These are phyloP conservation scores for Syngnathoides biaculeatus DNA, from an alignment of 2,113 vertebrate genomes.

Conservation along the genomic window DNA sequence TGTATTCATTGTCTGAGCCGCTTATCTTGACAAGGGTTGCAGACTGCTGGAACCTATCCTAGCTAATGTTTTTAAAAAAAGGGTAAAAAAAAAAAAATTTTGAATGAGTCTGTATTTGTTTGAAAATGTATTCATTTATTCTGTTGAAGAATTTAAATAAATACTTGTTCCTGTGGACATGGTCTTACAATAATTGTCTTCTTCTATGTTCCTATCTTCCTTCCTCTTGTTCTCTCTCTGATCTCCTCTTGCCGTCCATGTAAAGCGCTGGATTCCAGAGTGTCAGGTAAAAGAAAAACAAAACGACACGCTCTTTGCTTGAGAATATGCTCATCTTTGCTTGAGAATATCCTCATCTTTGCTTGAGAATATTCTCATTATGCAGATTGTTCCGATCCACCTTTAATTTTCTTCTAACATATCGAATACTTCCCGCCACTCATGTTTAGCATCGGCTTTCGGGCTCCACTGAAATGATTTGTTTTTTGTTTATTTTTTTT, in stretches of 20 bases:
- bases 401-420: slow-evolving; percentile 22
- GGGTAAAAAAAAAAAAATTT: too few species aligned
- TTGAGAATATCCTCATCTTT: slow-evolving; percentile 11
- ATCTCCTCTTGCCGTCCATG: slow-evolving; percentile 51
- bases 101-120: background rate
- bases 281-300: slow-evolving; percentile 65
- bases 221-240: slow-evolving; percentile 49
- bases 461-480: slow-evolving; percentile 25
- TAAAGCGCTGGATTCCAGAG: slow-evolving; percentile 73
- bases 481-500: slow-evolving; percentile 16
- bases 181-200: slow-evolving; percentile 21
- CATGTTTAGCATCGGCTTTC: slow-evolving; percentile 37
- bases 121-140: too few species aligned
- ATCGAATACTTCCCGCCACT: slow-evolving; percentile 37
- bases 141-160: background rate
- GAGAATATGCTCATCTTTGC: too few species aligned
- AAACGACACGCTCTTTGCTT: slow-evolving; percentile 23
- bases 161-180: background rate
- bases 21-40: too few species aligned
- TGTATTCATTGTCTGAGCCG: too few species aligned
- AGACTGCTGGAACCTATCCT: too few species aligned
- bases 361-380: slow-evolving; percentile 29
- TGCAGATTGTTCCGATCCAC: slow-evolving; percentile 27
- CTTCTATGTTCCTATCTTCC: slow-evolving; percentile 61
- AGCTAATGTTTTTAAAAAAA: too few species aligned